Percentiles rank a stretch among this genome's conserved stretches.
phyloP scores from a whole-genome alignment of 2,888 invertebrate species.

The Plagodis dolabraria region DNA sequence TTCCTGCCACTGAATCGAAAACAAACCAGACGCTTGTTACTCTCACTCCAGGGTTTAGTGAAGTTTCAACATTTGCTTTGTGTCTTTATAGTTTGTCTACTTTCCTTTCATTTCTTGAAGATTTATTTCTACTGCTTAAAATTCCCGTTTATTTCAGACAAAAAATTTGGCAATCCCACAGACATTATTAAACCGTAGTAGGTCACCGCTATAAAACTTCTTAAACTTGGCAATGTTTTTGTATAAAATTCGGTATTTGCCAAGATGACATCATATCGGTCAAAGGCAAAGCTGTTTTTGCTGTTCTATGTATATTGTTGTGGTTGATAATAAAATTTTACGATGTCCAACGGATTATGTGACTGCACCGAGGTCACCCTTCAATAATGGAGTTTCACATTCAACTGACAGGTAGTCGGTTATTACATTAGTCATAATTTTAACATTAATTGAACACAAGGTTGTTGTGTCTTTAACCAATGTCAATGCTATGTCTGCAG shows the following conservation, averaged over 20 bases:
- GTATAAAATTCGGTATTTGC: slow-evolving; percentile 42
- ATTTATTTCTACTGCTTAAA: not conserved
- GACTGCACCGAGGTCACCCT: slow-evolving; percentile 46
- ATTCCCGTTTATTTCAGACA: not conserved
- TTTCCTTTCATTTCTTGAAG: slow-evolving; percentile 8
- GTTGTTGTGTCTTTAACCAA: slow-evolving; percentile 38
- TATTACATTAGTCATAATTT: slow-evolving; percentile 32
- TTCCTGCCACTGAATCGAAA: slow-evolving; percentile 43
- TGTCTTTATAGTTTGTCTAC: slow-evolving; percentile 9
- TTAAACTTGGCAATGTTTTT: slow-evolving; percentile 42
- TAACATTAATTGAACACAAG: slow-evolving; percentile 44
- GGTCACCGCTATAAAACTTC: slow-evolving; percentile 39
- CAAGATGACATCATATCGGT: slow-evolving; percentile 56
- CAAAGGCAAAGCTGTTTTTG: slow-evolving; percentile 47
- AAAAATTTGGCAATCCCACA: slow-evolving; percentile 26
- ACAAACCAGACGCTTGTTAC: slow-evolving; percentile 38
- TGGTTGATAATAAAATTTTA: slow-evolving; percentile 59
- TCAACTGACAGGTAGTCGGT: slow-evolving; percentile 32
- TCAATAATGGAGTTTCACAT: slow-evolving; percentile 26
- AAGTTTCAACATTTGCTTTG: slow-evolving; percentile 1
- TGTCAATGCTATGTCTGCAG: slow-evolving; percentile 38
- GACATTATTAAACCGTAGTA: slow-evolving; percentile 9
- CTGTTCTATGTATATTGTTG: slow-evolving; percentile 38
- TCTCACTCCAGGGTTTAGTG: slow-evolving; percentile 15
- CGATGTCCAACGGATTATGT: slow-evolving; percentile 46